These are phyloP conservation scores for Musca domestica DNA, from an alignment of 1,140 invertebrate species.

Conservation along the genomic window DNA sequence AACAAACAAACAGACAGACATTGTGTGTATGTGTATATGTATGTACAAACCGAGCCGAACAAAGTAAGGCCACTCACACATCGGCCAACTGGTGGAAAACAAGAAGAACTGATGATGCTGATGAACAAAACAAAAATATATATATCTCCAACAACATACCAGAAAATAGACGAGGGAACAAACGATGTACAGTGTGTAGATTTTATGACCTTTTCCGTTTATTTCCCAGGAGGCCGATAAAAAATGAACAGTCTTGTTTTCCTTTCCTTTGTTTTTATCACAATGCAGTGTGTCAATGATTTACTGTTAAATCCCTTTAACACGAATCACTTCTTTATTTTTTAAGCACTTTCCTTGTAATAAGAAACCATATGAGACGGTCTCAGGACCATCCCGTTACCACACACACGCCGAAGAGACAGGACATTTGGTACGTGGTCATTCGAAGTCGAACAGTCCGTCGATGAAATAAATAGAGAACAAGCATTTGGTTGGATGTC, in stretches of 20 bases:
- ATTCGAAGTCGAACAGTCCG: no score
- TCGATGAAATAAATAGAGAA: no score
- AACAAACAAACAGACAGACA: background rate
- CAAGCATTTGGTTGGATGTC: no score
- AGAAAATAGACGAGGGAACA: background rate
- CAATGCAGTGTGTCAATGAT: slow-evolving; percentile 6
- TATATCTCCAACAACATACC: no score
- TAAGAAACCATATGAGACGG: no score
- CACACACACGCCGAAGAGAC: no score
- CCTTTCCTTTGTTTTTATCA: slow-evolving; percentile 2
- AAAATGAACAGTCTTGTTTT: slow-evolving; percentile 10
- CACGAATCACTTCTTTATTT: background rate
- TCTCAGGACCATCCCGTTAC: no score
- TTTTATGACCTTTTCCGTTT: slow-evolving; percentile 19
- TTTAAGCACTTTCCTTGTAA: background rate
- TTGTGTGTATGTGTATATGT: no score
- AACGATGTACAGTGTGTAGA: slow-evolving; percentile 1
- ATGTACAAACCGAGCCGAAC: no score
- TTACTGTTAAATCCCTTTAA: slow-evolving; percentile 11
- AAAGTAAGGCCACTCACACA: no score
- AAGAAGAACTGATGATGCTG: background rate
- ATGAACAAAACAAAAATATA: background rate
- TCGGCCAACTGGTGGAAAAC: background rate
- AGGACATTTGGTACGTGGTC: no score
- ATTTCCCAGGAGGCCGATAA: slow-evolving; percentile 3